Percentiles rank a stretch among this genome's conserved stretches.
Conservation (phyloP, 2,888 invertebrate genomes). For the Zonitis immaculata region DNA sequence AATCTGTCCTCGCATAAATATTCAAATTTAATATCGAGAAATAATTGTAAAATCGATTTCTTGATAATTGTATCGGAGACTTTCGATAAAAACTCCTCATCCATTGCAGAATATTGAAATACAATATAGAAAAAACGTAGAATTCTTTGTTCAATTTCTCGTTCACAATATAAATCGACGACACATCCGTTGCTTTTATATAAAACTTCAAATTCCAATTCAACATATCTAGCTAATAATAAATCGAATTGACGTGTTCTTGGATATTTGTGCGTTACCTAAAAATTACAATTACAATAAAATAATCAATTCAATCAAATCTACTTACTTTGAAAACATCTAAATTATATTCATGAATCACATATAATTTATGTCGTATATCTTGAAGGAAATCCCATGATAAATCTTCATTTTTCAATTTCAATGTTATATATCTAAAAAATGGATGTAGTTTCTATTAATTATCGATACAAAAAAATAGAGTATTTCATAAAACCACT, state of each 20-base stretch:
- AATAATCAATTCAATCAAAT: no score
- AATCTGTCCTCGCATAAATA: conserved; percentile 8
- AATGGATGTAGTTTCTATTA: conserved; percentile 3
- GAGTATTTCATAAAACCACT: no score
- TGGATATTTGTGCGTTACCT: conserved; percentile 10
- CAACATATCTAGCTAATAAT: conserved; percentile 12
- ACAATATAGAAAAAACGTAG: conserved; percentile 9
- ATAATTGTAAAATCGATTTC: conserved; percentile 3
- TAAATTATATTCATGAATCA: conserved; percentile 22
- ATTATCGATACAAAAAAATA: neutral
- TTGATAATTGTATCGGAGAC: neutral
- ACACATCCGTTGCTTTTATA: conserved; percentile 3
- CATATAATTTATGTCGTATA: conserved; percentile 20
- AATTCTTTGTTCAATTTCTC: conserved; percentile 3
- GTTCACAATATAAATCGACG: no score
- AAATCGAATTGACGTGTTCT: conserved; percentile 9
- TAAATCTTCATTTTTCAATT: conserved; percentile 15
- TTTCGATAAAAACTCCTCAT: conserved; percentile 1
- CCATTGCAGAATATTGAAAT: neutral
- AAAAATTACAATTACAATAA: no score
- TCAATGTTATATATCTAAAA: conserved; percentile 27
- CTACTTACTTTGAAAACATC: conserved; percentile 23
- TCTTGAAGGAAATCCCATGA: conserved; percentile 22
- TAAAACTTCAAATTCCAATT: conserved; percentile 12
- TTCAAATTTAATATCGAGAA: conserved; percentile 2